Evolutionary conservation across 1,140 invertebrate species (phyloP).

Genomic region (Epicauta chinensis): DNA sequence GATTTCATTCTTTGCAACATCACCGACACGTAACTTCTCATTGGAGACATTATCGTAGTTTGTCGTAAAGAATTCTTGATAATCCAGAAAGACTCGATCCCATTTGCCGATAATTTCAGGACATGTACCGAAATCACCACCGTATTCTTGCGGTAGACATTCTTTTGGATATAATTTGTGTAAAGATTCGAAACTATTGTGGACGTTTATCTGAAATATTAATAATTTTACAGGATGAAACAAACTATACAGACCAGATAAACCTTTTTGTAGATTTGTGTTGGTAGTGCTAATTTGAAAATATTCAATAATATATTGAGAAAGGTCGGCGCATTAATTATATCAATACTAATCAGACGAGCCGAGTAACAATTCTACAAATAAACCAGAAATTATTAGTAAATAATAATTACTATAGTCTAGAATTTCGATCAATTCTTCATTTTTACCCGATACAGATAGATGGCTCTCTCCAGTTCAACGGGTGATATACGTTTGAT

Average conservation of each 20-base stretch:
- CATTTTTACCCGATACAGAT: slow-evolving; percentile 2
- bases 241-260: neutral
- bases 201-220: slow-evolving; percentile 6
- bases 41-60: neutral
- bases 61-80: too few species aligned
- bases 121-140: slow-evolving; percentile 2
- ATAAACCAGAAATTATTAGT: too few species aligned
- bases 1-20: neutral
- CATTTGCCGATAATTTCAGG: neutral
- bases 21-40: slow-evolving; percentile 1
- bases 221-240: too few species aligned
- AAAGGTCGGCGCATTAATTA: slow-evolving; percentile 10
- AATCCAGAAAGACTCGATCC: neutral
- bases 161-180: slow-evolving; percentile 2
- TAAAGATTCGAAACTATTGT: slow-evolving; percentile 4
- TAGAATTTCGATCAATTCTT: too few species aligned
- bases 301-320: slow-evolving; percentile 8
- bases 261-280: slow-evolving; percentile 8
- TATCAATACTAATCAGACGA: slow-evolving; percentile 4
- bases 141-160: slow-evolving; percentile 3
- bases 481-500: slow-evolving; percentile 1
- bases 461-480: neutral
- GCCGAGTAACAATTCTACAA: neutral
- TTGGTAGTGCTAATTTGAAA: slow-evolving; percentile 7
- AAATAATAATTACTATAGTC: neutral